These are phyloP conservation scores for Coccyzus lansbergi DNA, from an alignment of 2,797 vertebrate genomes.

Conservation along the genomic window DNA sequence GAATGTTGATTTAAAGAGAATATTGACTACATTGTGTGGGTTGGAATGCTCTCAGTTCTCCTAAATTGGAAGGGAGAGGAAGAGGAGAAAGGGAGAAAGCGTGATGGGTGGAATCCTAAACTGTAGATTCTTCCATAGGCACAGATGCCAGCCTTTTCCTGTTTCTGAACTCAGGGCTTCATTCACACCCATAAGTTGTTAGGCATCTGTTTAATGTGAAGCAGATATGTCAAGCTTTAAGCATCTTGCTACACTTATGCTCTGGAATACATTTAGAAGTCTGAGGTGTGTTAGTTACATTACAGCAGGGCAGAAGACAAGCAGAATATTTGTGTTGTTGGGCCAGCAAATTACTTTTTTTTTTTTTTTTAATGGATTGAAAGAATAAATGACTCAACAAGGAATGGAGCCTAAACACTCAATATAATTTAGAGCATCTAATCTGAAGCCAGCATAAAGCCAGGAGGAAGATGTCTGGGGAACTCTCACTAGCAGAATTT, in stretches of 20 bases:
- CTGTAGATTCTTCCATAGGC: background rate
- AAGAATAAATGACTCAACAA: background rate
- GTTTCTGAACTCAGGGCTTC: background rate
- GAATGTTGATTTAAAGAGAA: background rate
- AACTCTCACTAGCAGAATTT: background rate
- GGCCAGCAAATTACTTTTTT: background rate
- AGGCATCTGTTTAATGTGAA: background rate
- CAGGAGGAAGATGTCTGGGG: background rate
- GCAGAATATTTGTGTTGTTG: background rate
- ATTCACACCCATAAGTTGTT: background rate
- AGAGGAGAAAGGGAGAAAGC: background rate
- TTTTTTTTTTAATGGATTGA: background rate
- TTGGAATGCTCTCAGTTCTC: background rate
- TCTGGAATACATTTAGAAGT: background rate
- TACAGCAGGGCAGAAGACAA: background rate
- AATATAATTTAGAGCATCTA: background rate
- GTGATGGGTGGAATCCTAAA: background rate
- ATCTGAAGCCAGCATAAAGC: background rate
- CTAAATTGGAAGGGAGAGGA: background rate
- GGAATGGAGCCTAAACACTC: background rate
- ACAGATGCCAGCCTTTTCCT: background rate
- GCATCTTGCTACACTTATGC: background rate
- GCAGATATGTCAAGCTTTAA: background rate
- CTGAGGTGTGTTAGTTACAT: background rate
- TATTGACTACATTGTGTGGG: background rate